phyloP scores from a whole-genome alignment of 2,888 invertebrate species.

The Nemotelus nigrinus region DNA sequence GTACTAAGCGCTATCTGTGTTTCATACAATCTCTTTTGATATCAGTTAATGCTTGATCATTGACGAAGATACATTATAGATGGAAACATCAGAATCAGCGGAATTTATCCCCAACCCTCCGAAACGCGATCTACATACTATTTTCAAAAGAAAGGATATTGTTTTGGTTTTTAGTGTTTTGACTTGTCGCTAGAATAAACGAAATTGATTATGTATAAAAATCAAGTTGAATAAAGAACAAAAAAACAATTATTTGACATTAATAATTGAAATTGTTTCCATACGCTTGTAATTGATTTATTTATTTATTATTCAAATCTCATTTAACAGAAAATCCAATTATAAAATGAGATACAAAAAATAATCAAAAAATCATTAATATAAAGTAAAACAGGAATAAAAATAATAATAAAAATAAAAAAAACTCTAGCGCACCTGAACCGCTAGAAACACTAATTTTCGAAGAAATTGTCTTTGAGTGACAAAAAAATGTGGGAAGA shows the following conservation, averaged over 20 bases:
- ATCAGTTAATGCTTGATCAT: not conserved
- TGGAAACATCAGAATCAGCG: constrained; percentile 23
- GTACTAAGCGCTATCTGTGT: not conserved
- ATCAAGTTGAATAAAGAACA: constrained; percentile 11
- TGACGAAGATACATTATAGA: not conserved
- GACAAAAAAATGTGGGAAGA: too few relatives aligned
- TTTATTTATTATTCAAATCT: too few relatives aligned
- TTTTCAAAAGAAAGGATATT: constrained; percentile 6
- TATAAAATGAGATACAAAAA: too few relatives aligned
- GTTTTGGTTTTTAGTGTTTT: constrained; percentile 23
- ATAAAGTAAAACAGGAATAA: too few relatives aligned
- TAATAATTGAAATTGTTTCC: not conserved
- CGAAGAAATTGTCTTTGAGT: too few relatives aligned
- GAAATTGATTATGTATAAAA: constrained; percentile 9
- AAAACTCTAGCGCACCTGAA: too few relatives aligned
- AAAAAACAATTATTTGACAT: not conserved
- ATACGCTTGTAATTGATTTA: too few relatives aligned
- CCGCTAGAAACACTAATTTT: too few relatives aligned
- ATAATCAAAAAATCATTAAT: too few relatives aligned
- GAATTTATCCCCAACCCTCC: not conserved
- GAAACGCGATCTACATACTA: constrained; percentile 1
- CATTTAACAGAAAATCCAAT: too few relatives aligned
- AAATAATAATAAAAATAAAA: too few relatives aligned
- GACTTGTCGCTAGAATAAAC: constrained; percentile 13
- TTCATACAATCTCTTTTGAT: not conserved